These are phyloP conservation scores for Celastrina argiolus DNA, from an alignment of 2,888 invertebrate species.

Conservation along the genomic window DNA sequence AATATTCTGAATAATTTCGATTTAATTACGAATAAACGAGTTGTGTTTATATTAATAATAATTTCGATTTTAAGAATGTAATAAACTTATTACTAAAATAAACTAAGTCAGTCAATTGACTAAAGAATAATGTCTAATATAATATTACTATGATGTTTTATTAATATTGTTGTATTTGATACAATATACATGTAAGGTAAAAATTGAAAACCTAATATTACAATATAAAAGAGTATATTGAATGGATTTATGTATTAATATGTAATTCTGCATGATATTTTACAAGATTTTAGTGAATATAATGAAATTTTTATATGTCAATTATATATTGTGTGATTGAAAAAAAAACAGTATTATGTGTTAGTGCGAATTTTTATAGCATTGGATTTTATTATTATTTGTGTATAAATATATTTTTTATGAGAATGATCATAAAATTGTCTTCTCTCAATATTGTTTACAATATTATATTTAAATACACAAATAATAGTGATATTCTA, in stretches of 20 bases:
- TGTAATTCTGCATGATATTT: not conserved
- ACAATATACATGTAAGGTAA: not conserved
- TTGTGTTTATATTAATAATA: not conserved
- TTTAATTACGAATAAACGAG: slow-evolving; percentile 2
- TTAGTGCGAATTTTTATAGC: slow-evolving; percentile 13
- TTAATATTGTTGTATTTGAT: not conserved
- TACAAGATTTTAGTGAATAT: not conserved
- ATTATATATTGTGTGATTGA: slow-evolving; percentile 19
- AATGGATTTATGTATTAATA: not conserved
- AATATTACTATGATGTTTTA: not conserved
- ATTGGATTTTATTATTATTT: slow-evolving; percentile 25
- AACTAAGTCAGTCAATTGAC: not conserved
- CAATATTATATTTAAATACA: not conserved
- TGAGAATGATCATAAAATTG: not conserved
- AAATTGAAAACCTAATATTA: not conserved
- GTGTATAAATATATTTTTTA: not conserved
- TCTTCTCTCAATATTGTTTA: not conserved
- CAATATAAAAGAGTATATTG: not conserved
- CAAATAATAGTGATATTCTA: slow-evolving; percentile 4
- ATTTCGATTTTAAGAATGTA: not conserved
- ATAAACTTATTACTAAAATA: not conserved
- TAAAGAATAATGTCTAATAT: not conserved
- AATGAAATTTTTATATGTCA: slow-evolving; percentile 3
- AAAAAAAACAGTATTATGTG: slow-evolving; percentile 19
- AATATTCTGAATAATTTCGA: slow-evolving; percentile 7